A percentile compares a stretch with the other conserved stretches of the same genome.
Conservation (phyloP, 2,888 invertebrate species). For the Cephonodes hylas region DNA sequence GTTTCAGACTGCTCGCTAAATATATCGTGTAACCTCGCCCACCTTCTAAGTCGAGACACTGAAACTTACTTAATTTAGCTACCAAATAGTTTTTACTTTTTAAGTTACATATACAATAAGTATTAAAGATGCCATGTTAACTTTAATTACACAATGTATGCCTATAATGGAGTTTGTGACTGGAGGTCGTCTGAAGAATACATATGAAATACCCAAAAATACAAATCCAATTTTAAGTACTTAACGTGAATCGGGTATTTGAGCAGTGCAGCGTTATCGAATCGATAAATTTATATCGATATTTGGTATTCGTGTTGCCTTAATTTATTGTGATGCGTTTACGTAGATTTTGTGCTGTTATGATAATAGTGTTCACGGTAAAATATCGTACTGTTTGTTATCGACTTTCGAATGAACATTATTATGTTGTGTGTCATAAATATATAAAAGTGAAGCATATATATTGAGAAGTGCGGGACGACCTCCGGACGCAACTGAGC, state of each 20-base stretch:
- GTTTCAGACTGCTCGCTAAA: neutral
- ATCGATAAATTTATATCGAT: neutral
- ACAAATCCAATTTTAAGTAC: conserved; percentile 1
- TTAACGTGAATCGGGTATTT: neutral
- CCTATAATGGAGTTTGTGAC: conserved; percentile 17
- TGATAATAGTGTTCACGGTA: neutral
- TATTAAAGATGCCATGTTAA: conserved; percentile 55
- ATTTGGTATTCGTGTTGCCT: neutral
- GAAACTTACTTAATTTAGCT: conserved; percentile 68
- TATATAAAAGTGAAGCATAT: neutral
- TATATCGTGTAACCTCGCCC: conserved; percentile 27
- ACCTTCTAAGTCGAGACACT: conserved; percentile 40
- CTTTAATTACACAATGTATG: conserved; percentile 59
- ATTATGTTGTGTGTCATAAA: neutral
- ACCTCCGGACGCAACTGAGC: conserved; percentile 35
- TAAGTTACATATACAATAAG: conserved; percentile 70
- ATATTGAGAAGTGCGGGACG: conserved; percentile 23
- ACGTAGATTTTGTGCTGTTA: neutral
- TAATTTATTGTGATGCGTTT: neutral
- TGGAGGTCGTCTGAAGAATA: conserved; percentile 10
- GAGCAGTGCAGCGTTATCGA: conserved; percentile 2
- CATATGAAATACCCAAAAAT: conserved; percentile 1
- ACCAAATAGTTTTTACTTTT: conserved; percentile 65
- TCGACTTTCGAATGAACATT: neutral
- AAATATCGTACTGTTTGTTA: neutral